phyloP scores from a whole-genome alignment of 2,888 invertebrate genomes.

The Chironomus riparius region DNA sequence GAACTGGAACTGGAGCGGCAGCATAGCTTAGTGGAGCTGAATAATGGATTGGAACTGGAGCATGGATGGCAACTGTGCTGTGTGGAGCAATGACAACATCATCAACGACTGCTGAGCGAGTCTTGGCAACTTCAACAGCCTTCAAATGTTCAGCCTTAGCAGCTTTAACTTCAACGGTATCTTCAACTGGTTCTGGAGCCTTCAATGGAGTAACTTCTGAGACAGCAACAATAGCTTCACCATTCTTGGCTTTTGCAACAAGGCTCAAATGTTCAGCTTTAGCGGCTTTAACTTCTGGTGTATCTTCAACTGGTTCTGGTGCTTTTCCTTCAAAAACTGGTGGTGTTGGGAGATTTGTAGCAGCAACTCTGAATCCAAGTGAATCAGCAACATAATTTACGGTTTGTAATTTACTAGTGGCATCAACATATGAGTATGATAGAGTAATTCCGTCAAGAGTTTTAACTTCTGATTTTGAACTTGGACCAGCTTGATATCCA shows the following conservation, averaged over 20 bases:
- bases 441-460: conserved; percentile 51
- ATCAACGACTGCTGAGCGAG: background rate
- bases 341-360: conserved; percentile 48
- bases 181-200: background rate
- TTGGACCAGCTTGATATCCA: conserved; percentile 51
- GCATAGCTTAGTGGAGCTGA: background rate
- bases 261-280: background rate
- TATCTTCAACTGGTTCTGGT: conserved; percentile 42
- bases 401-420: conserved; percentile 50
- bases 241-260: conserved; percentile 37
- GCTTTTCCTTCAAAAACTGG: conserved; percentile 37
- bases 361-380: conserved; percentile 51
- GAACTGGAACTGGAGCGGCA: background rate
- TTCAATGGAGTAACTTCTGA: conserved; percentile 29
- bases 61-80: background rate
- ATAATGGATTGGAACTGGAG: background rate
- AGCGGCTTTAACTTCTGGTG: conserved; percentile 39
- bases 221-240: conserved; percentile 30
- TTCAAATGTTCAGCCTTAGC: background rate
- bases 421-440: conserved; percentile 52
- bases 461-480: conserved; percentile 51
- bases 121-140: background rate
- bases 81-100: background rate
- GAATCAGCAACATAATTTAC: conserved; percentile 51
- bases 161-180: background rate